Base-by-base conservation (phyloP, 2,888 invertebrate genomes). In the Zeuzera pyrina region DNA sequence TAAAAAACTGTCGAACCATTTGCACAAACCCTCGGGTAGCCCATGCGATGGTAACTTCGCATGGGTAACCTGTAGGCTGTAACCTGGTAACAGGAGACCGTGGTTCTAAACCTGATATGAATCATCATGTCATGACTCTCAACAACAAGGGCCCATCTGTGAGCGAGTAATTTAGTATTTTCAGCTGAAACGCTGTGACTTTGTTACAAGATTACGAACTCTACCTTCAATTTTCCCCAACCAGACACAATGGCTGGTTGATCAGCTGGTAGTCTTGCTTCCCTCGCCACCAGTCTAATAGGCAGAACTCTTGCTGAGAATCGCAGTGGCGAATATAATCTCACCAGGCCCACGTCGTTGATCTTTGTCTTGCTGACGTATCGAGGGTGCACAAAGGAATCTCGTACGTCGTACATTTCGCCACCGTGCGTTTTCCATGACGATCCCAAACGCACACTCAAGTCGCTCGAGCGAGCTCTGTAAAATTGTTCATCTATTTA, bases 381-480 rank as follows among this genome's bases (percentile, higher is more conserved):
- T 2, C 64, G 57, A 0, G 79, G 76, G 42, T 86, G 85, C 1
- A 76, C 70, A 42, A 59, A 67, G 39, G 70, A 59, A 29, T 67
- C 65, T 33, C 60, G 66, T 0, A 85, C 84, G 40, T 70, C 68
- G 15, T 81, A 78, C 63, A 84, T 76, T 43, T 83, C 74, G 0
- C 86, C 86, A 0, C 85, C 85, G 35, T 71, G 65, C 0, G 79
- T 73, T 51, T 77, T 74, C 67, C 74, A 77, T 1, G 83, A 79
- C 1, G 86, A 85, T 1, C 86, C 85, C 0, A 84, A 76, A 0
- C 85, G 70, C 1, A 86, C 70, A 40, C 68, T 73, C 22, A 81
- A 45, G 28, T 81, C 81, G 13, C 42, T 64, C 0, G 77, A 62
- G 12, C 56, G 55, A 1, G 71, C 63, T 43, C 79, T 79, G 50